Percentiles rank a stretch among this genome's conserved stretches.
Evolutionary conservation across 2,888 invertebrate genomes (phyloP).

Genomic region (Pheosia gnoma): DNA sequence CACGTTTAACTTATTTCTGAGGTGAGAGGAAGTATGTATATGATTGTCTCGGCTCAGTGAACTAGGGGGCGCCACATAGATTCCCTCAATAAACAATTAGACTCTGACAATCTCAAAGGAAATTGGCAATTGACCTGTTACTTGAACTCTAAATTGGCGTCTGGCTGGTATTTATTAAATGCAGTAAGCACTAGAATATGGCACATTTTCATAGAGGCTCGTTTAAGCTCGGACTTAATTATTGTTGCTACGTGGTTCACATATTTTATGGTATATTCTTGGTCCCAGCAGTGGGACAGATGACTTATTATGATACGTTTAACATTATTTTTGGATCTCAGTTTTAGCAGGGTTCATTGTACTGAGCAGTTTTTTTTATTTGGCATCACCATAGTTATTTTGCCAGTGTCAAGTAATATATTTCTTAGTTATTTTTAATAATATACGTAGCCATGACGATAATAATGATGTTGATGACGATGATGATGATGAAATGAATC

Average conservation of each 20-base stretch:
- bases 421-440: no score
- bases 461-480: no score
- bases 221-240: background rate
- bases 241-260: no score
- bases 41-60: background rate
- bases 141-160: slow-evolving; percentile 74
- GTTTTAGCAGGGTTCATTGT: background rate
- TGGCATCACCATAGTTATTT: no score
- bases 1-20: no score
- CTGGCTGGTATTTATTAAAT: slow-evolving; percentile 43
- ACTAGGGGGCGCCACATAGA: slow-evolving; percentile 44
- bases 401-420: no score
- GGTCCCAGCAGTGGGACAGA: no score
- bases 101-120: slow-evolving; percentile 76
- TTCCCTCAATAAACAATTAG: slow-evolving; percentile 67
- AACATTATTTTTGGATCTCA: no score
- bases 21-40: background rate
- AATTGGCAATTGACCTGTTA: slow-evolving; percentile 79
- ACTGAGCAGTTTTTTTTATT: background rate
- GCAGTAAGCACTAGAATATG: slow-evolving; percentile 31
- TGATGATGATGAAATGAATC: no score
- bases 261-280: no score
- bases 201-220: slow-evolving; percentile 19
- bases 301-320: no score
- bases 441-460: no score